phyloP scores from a whole-genome alignment of 1,140 invertebrate genomes.

The Euglossa dilemma region DNA sequence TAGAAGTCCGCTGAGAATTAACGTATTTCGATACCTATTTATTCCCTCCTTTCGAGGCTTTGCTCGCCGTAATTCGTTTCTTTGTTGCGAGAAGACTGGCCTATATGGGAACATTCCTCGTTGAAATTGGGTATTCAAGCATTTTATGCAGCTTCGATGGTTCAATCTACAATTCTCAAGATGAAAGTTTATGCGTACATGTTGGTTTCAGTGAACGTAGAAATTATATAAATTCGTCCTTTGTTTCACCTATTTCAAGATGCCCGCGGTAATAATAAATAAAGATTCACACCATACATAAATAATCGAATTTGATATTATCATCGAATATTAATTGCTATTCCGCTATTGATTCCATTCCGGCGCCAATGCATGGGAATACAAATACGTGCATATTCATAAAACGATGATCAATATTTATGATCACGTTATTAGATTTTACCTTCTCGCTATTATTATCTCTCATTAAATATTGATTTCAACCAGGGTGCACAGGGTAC shows the following conservation, averaged over 20 bases:
- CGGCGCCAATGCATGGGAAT: neutral
- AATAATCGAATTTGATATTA: neutral
- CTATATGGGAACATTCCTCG: neutral
- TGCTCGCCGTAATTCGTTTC: neutral
- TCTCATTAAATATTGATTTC: slow-evolving; percentile 23
- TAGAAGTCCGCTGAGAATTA: neutral
- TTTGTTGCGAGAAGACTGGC: neutral
- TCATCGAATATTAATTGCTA: neutral
- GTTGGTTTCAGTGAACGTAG: neutral
- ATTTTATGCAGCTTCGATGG: neutral
- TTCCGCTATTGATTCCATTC: neutral
- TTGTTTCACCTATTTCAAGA: neutral
- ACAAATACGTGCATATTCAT: slow-evolving; percentile 17
- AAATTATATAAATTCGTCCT: neutral
- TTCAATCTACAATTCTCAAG: neutral
- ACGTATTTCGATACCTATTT: neutral
- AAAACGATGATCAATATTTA: slow-evolving; percentile 37
- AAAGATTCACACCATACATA: neutral
- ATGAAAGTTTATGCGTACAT: neutral
- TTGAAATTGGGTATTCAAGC: neutral
- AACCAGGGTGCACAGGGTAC: no score
- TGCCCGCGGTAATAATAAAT: neutral
- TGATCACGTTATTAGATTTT: slow-evolving; percentile 39
- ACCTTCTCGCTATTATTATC: slow-evolving; percentile 39
- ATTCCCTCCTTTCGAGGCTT: no score